phyloP scores from a whole-genome alignment of 2,888 invertebrate species.

The Orgyia antiqua region DNA sequence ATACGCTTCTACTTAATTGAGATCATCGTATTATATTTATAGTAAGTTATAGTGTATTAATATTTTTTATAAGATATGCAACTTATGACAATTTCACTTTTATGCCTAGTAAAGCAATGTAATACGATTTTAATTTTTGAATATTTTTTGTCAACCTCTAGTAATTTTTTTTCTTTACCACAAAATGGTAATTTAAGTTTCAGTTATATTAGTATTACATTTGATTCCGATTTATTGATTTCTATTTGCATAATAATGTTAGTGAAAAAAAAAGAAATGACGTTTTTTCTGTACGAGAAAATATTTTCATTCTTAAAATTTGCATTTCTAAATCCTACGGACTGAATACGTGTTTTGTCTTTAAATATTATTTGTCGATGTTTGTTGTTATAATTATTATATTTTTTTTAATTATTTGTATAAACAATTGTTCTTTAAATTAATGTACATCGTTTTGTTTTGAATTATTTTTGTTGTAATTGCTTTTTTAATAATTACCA shows the following conservation, averaged over 20 bases:
- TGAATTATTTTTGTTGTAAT: constrained; percentile 86
- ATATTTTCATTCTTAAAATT: constrained; percentile 69
- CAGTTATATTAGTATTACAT: constrained; percentile 40
- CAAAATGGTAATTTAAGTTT: constrained; percentile 56
- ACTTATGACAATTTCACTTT: constrained; percentile 68
- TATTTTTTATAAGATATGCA: constrained; percentile 58
- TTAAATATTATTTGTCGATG: constrained; percentile 79
- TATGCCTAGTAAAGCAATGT: constrained; percentile 39
- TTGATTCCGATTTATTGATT: constrained; percentile 31
- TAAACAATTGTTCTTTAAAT: constrained; percentile 86
- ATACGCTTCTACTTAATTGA: constrained; percentile 75
- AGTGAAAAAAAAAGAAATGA: constrained; percentile 41
- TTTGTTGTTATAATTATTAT: constrained; percentile 80
- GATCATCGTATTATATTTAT: constrained; percentile 74
- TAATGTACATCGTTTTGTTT: constrained; percentile 88
- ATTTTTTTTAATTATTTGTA: constrained; percentile 83
- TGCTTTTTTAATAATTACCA: constrained; percentile 86
- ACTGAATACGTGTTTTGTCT: constrained; percentile 77
- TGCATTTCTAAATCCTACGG: constrained; percentile 75
- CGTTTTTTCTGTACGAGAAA: constrained; percentile 45
- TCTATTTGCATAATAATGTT: constrained; percentile 70
- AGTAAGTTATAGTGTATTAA: constrained; percentile 69
- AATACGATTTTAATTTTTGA: constrained; percentile 33
- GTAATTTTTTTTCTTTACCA: constrained; percentile 45
- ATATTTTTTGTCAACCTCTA: constrained; percentile 42